phyloP scores from a whole-genome alignment of 2,797 vertebrate genomes.

The Syngnathus acus region DNA sequence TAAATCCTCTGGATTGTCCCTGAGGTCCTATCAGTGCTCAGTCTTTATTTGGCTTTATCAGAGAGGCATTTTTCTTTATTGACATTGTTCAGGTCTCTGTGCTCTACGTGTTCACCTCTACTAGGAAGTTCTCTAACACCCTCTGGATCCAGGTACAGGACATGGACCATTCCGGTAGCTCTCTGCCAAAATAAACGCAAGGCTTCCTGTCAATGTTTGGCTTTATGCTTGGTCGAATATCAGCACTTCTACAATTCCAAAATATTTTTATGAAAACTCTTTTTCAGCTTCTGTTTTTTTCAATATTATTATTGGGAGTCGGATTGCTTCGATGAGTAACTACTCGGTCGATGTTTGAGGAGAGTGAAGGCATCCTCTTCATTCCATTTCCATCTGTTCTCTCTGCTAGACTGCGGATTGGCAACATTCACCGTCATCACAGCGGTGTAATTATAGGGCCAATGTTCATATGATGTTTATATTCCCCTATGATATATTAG shows the following conservation, averaged over 20 bases:
- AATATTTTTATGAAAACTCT: constrained; percentile 29
- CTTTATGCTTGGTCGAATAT: constrained; percentile 38
- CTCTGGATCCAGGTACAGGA: constrained; percentile 32
- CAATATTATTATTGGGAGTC: not conserved
- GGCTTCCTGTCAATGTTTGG: constrained; percentile 47
- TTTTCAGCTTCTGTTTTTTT: not conserved
- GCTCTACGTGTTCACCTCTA: constrained; percentile 18
- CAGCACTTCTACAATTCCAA: constrained; percentile 26
- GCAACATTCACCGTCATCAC: constrained; percentile 30
- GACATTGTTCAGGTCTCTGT: constrained; percentile 20
- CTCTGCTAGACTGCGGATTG: not conserved
- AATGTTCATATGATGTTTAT: constrained; percentile 37
- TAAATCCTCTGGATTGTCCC: constrained; percentile 36
- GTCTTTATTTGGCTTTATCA: constrained; percentile 41
- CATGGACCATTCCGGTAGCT: constrained; percentile 20
- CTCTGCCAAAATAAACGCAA: constrained; percentile 56
- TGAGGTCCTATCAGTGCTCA: constrained; percentile 24
- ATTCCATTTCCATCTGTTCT: not conserved
- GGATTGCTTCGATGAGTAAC: not conserved
- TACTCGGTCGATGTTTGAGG: not conserved
- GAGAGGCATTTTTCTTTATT: constrained; percentile 17
- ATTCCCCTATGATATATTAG: constrained; percentile 19
- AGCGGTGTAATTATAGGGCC: constrained; percentile 34
- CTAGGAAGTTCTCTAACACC: constrained; percentile 1
- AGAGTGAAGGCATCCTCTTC: constrained; percentile 6